Percentiles rank a stretch among this genome's conserved stretches.
These are phyloP conservation scores for Ophraella communa DNA, from an alignment of 2,888 invertebrate species.

Conservation along the genomic window DNA sequence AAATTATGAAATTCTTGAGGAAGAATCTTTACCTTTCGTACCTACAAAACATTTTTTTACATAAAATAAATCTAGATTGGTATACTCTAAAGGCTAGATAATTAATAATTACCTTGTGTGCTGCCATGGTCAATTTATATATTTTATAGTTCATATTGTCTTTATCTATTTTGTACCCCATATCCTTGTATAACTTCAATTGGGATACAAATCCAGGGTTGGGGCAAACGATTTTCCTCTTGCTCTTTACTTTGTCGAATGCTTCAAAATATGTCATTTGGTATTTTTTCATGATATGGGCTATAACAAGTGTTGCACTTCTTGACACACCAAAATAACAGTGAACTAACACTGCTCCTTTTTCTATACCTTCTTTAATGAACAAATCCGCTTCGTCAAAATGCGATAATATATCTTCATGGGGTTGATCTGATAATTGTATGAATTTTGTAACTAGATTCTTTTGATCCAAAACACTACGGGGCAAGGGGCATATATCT, in stretches of 20 bases:
- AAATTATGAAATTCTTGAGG: conserved; percentile 80
- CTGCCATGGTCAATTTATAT: conserved; percentile 79
- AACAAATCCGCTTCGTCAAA: conserved; percentile 76
- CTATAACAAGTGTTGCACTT: conserved; percentile 86
- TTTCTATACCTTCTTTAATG: conserved; percentile 69
- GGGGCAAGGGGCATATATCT: conserved; percentile 83
- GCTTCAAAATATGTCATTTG: conserved; percentile 76
- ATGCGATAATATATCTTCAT: conserved; percentile 82
- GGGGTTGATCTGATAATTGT: conserved; percentile 82
- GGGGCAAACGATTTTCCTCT: conserved; percentile 76
- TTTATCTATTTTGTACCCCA: conserved; percentile 75
- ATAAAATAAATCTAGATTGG: too few species aligned
- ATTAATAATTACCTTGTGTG: conserved; percentile 71
- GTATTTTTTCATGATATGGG: conserved; percentile 87
- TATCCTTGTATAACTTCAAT: conserved; percentile 77
- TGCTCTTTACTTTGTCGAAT: conserved; percentile 71
- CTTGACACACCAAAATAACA: conserved; percentile 93
- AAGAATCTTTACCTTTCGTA: conserved; percentile 78
- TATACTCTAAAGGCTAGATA: neutral
- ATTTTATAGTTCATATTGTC: conserved; percentile 75
- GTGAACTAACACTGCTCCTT: conserved; percentile 81
- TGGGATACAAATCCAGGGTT: conserved; percentile 84
- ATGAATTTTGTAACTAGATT: conserved; percentile 76
- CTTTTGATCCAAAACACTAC: conserved; percentile 72
- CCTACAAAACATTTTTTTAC: too few species aligned